Evolutionary conservation across 2,113 vertebrate species (phyloP).

Genomic region (Halcyon malimbica): DNA sequence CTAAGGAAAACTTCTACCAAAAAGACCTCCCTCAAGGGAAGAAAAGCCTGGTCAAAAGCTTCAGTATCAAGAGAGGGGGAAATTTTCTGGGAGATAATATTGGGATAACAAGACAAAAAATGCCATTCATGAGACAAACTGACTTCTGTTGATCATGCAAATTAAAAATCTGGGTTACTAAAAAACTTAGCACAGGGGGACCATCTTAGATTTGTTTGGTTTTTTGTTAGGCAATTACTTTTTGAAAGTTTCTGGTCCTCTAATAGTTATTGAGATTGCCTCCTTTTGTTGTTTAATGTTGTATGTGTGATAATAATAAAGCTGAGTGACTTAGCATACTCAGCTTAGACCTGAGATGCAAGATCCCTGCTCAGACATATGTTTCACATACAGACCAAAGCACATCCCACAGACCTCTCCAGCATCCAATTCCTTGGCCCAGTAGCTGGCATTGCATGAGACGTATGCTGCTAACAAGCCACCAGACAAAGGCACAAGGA

Average conservation of each 20-base stretch:
- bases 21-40: not conserved
- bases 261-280: not conserved
- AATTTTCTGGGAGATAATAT: not conserved
- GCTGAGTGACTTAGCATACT: not conserved
- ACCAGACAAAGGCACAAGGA: accelerated
- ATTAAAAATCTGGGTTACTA: not conserved
- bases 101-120: not conserved
- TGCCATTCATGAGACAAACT: not conserved
- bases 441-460: accelerated
- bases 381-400: not conserved
- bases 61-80: not conserved
- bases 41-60: not conserved
- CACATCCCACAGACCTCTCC: not conserved
- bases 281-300: not conserved
- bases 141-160: not conserved
- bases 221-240: not conserved
- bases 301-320: not conserved
- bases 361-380: not conserved
- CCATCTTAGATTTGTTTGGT: not conserved
- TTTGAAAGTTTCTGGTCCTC: not conserved
- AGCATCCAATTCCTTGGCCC: not conserved
- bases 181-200: not conserved
- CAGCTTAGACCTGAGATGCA: not conserved
- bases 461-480: not conserved
- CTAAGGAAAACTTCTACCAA: not conserved